Conservation (phyloP, 2,888 invertebrate species). For the Tipula lateralis region DNA sequence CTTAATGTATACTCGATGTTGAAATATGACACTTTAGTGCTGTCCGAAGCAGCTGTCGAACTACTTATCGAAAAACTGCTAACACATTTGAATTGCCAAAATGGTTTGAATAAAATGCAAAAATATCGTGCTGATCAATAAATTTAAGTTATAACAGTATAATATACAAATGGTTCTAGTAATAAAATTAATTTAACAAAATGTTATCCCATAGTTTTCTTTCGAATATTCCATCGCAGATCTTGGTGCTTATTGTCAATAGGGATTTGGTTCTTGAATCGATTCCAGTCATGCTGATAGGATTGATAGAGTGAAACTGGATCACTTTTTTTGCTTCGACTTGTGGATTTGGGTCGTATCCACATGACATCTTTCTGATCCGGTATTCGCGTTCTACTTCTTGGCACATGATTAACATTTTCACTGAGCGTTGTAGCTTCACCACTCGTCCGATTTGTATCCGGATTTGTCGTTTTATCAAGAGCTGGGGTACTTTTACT, state of each 20-base stretch:
- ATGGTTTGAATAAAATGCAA: conserved; percentile 46
- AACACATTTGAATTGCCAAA: conserved; percentile 61
- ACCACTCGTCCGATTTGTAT: neutral
- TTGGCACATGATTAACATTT: conserved; percentile 35
- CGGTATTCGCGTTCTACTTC: conserved; percentile 36
- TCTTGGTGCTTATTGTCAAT: conserved; percentile 65
- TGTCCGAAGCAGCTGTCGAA: conserved; percentile 80
- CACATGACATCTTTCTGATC: conserved; percentile 29
- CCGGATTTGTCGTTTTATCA: neutral
- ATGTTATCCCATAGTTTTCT: conserved; percentile 57
- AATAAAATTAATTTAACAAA: conserved; percentile 1
- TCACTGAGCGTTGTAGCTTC: conserved; percentile 36
- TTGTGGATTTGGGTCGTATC: conserved; percentile 35
- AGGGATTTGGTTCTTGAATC: conserved; percentile 63
- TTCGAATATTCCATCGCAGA: conserved; percentile 64
- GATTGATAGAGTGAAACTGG: conserved; percentile 73
- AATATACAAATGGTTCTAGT: conserved; percentile 6
- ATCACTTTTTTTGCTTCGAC: conserved; percentile 47
- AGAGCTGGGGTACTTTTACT: neutral
- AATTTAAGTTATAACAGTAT: conserved; percentile 38
- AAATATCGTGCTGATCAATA: conserved; percentile 62
- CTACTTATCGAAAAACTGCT: conserved; percentile 75
- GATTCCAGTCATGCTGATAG: conserved; percentile 69
- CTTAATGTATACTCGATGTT: conserved; percentile 95
- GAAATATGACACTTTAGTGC: conserved; percentile 88